Evolutionary conservation across 2,888 invertebrate genomes (phyloP).

Genomic region (Holacanthella duospinosa): DNA sequence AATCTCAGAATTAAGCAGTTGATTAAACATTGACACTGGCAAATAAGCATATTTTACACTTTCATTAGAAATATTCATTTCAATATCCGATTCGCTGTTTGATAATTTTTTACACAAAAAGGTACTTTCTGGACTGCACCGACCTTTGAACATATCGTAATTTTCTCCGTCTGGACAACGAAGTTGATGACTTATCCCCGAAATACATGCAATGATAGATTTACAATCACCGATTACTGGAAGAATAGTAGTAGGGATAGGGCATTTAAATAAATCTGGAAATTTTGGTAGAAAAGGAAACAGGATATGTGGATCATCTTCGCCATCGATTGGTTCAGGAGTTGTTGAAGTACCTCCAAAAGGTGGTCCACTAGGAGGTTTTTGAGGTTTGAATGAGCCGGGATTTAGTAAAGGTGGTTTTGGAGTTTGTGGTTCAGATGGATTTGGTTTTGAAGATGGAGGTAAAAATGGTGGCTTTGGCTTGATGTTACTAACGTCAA

Average conservation of each 20-base stretch:
- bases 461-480: background rate
- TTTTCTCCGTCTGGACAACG: slow-evolving; percentile 10
- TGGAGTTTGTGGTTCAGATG: background rate
- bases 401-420: background rate
- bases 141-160: background rate
- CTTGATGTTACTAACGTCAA: background rate
- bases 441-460: background rate
- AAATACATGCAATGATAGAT: slow-evolving; percentile 9
- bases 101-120: background rate
- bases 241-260: slow-evolving; percentile 10
- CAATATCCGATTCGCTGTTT: too few relatives aligned
- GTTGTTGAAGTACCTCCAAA: background rate
- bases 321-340: background rate
- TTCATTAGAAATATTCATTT: background rate
- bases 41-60: background rate
- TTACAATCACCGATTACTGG: slow-evolving; percentile 12
- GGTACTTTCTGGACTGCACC: background rate
- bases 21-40: background rate
- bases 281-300: slow-evolving; percentile 7
- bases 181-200: slow-evolving; percentile 10
- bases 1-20: too few relatives aligned
- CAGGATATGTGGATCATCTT: slow-evolving; percentile 6
- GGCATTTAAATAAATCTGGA: slow-evolving; percentile 9
- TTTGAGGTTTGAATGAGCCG: background rate
- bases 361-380: background rate